Percentiles rank a stretch among this genome's conserved stretches.
Conservation (phyloP, 1,140 invertebrate genomes). For the Oryzaephilus surinamensis region DNA sequence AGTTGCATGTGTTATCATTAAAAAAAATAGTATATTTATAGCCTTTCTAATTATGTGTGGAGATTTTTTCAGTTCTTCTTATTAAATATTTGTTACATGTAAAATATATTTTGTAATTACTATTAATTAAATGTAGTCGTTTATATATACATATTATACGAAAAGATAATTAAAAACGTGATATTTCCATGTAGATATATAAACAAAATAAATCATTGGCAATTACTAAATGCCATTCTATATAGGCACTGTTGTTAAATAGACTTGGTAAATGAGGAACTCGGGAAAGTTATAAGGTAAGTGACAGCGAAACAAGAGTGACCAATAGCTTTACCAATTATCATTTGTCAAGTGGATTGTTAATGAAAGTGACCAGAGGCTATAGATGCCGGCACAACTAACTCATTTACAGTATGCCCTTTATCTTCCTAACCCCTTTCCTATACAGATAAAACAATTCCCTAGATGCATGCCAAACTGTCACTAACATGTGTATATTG, state of each 20-base stretch:
- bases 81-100: too few species aligned
- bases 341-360: conserved; percentile 36
- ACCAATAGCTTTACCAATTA: conserved; percentile 36
- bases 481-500: conserved; percentile 32
- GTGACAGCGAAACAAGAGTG: conserved; percentile 32
- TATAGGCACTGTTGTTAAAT: conserved; percentile 23
- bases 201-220: conserved; percentile 22
- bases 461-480: conserved; percentile 29
- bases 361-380: conserved; percentile 37
- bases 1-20: too few species aligned
- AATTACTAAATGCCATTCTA: conserved; percentile 24
- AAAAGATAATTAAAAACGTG: too few species aligned
- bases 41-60: too few species aligned
- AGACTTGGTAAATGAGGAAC: conserved; percentile 25
- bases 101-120: too few species aligned
- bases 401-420: conserved; percentile 32
- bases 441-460: conserved; percentile 21
- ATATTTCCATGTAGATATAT: too few species aligned
- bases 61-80: too few species aligned
- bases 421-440: conserved; percentile 34
- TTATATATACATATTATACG: too few species aligned
- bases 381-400: conserved; percentile 25
- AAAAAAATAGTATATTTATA: too few species aligned
- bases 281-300: conserved; percentile 28
- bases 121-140: too few species aligned